These are phyloP conservation scores for Platycheirus albimanus DNA, from an alignment of 2,888 invertebrate genomes.

Conservation along the genomic window DNA sequence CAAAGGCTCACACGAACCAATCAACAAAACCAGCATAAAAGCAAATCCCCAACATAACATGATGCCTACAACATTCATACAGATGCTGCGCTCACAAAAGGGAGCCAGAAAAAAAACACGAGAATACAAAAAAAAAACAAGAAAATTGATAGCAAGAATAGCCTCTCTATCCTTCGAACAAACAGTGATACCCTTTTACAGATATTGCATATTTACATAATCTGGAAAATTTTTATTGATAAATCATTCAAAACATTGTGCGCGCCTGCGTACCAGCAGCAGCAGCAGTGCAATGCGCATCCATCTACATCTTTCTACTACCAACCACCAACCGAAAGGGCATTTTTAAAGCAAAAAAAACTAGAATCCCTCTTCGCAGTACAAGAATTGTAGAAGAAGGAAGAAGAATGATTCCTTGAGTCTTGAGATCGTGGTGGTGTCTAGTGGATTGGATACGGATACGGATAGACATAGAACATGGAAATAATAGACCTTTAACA, in stretches of 20 bases:
- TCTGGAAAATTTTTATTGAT: constrained; percentile 70
- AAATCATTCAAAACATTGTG: constrained; percentile 66
- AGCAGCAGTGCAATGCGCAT: constrained; percentile 5
- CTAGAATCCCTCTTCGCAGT: background rate
- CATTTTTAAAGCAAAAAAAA: background rate
- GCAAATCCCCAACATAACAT: constrained; percentile 3
- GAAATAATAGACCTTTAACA: constrained; percentile 74
- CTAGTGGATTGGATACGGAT: constrained; percentile 33
- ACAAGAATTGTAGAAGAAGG: background rate
- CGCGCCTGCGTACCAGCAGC: constrained; percentile 16
- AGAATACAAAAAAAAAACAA: background rate
- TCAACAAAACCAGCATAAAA: constrained; percentile 31
- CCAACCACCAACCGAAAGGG: constrained; percentile 12
- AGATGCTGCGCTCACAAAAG: constrained; percentile 10
- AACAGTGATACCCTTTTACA: constrained; percentile 74
- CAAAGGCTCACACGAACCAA: constrained; percentile 54
- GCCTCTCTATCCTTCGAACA: constrained; percentile 42
- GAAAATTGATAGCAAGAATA: constrained; percentile 57
- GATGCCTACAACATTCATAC: too few relatives aligned
- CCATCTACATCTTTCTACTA: background rate
- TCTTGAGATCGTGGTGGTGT: constrained; percentile 21
- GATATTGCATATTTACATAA: constrained; percentile 73
- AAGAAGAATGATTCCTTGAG: constrained; percentile 27
- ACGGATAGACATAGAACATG: constrained; percentile 60
- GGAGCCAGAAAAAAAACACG: background rate